Evolutionary conservation across 2,797 vertebrate species (phyloP), one percentile per base, ranked within the genome.

Genomic region (Phoebastria nigripes): DNA sequence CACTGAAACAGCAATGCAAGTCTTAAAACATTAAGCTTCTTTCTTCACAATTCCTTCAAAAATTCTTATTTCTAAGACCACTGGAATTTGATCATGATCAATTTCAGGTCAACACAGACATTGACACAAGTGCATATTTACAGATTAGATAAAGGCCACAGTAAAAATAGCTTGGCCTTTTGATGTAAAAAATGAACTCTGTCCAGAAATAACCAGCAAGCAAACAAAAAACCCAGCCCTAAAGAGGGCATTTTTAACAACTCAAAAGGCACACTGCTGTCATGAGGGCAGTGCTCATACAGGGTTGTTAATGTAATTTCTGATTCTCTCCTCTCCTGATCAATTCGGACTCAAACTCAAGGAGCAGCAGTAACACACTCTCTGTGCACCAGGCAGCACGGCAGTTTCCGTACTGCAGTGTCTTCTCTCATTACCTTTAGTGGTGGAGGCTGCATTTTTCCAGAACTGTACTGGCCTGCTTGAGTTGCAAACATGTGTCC

Each of bases 361-460:
- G 26, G 33, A 82, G 62, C 69, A 72, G 55, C 39, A 51, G 46
- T 19, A 49, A n/a, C 22, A 12, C n/a, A 7, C 8, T 3, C 31
- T n/a, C 31, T 39, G 65, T 4, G 18, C 0, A 0, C 55, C 81
- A 66, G 70, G 66, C 72, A 90, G 44, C 1, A 5, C 8, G n/a
- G 56, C 46, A 71, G 39, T 24, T 86, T 63, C 54, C 1, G 0
- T 24, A 33, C 59, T 47, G 46, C 72, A 49, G 15, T 12, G n/a
- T 35, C 44, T 82, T 91, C 52, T 82, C 82, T 47, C 63, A 42
- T 97, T 97, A 99, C 99, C 98, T 99, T 99, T 13, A 98, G n/a
- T 49, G 97, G 87, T 0, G 92, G 97, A 74, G 97, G 96, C 90
- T 98, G 98, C 92, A 90, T 94, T 86, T 97, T 95, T 9, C 97